phyloP scores from a whole-genome alignment of 2,113 vertebrate genomes.

The Clarias gariepinus region DNA sequence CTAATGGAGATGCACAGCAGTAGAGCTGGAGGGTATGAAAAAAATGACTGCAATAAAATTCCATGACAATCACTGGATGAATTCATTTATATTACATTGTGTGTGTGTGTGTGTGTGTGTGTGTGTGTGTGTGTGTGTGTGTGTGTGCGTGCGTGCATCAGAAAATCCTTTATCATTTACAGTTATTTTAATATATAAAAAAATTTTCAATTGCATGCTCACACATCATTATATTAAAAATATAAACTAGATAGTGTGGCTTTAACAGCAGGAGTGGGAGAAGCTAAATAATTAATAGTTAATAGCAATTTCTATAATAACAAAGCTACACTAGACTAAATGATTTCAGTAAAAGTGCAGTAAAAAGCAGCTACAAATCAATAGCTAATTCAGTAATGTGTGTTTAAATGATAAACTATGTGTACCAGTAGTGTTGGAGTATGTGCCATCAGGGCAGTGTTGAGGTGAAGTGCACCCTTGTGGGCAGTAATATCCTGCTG shows the following conservation, averaged over 20 bases:
- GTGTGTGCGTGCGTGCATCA: not conserved
- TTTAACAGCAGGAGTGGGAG: not conserved
- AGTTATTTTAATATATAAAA: slow-evolving; percentile 1
- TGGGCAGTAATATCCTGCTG: slow-evolving; percentile 78
- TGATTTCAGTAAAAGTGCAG: not conserved
- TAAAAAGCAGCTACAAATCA: not conserved
- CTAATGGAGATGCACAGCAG: not conserved
- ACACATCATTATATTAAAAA: not conserved
- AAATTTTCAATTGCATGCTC: not conserved
- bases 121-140: too few relatives aligned
- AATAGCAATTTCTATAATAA: not conserved
- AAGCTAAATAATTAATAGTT: not conserved
- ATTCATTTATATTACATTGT: not conserved
- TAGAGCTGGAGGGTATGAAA: not conserved
- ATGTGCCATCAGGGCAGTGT: slow-evolving; percentile 73
- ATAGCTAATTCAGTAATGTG: not conserved
- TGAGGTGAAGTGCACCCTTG: slow-evolving; percentile 72
- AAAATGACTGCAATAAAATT: not conserved
- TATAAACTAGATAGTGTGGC: not conserved
- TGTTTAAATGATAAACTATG: not conserved
- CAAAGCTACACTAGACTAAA: not conserved
- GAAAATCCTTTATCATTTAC: not conserved
- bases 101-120: too few relatives aligned
- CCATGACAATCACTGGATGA: not conserved
- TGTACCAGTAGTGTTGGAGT: slow-evolving; percentile 77